These are phyloP conservation scores for Synergus laeviventris DNA, from an alignment of 2,888 invertebrate genomes.

Conservation along the genomic window DNA sequence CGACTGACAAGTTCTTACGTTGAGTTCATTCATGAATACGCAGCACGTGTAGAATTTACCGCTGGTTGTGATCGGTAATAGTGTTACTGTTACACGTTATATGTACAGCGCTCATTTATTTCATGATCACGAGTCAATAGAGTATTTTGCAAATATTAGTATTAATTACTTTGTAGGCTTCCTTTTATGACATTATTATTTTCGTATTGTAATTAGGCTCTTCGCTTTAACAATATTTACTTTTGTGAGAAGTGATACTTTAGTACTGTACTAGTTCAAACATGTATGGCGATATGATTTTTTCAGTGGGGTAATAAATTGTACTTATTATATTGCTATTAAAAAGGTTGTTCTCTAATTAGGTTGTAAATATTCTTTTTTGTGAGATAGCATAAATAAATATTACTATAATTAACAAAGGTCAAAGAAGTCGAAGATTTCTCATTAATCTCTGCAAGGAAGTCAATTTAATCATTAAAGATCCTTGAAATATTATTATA, in stretches of 20 bases:
- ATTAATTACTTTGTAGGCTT: neutral
- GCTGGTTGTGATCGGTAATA: conserved; percentile 23
- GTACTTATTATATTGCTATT: neutral
- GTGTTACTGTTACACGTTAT: conserved; percentile 20
- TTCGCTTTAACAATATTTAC: neutral
- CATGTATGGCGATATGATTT: too few relatives aligned
- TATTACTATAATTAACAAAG: neutral
- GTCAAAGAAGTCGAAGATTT: neutral
- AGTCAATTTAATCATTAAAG: neutral
- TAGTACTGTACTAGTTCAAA: too few relatives aligned
- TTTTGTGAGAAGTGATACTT: neutral
- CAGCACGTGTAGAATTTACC: conserved; percentile 36
- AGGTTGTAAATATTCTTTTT: neutral
- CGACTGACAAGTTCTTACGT: conserved; percentile 33
- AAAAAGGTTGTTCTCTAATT: neutral
- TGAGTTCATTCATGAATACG: conserved; percentile 39
- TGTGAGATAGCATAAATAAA: neutral
- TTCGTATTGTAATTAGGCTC: neutral
- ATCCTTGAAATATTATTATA: neutral
- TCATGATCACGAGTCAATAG: conserved; percentile 20
- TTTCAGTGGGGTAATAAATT: neutral
- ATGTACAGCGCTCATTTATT: neutral
- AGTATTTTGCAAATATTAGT: conserved; percentile 21
- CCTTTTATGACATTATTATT: neutral
- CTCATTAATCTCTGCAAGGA: neutral